Conservation (phyloP, 2,888 invertebrate species). For the Steinernema scapterisci region DNA sequence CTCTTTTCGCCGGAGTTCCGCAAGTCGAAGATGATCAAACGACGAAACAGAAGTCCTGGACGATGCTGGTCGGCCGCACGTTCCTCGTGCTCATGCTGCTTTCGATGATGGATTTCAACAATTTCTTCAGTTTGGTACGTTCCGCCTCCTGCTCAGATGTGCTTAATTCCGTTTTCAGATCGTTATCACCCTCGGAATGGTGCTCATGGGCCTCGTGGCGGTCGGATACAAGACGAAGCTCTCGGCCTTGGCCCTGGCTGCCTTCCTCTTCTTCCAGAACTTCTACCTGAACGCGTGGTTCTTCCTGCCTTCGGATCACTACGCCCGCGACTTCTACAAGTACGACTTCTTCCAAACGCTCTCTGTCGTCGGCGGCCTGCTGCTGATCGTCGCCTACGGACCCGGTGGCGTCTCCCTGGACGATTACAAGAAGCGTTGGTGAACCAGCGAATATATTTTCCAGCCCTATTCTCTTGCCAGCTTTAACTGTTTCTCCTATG, state of each 20-base stretch:
- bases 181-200: slow-evolving; percentile 86
- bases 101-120: slow-evolving; percentile 90
- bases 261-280: slow-evolving; percentile 84
- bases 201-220: slow-evolving; percentile 91
- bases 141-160: background rate
- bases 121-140: slow-evolving; percentile 75
- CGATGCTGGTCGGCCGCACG: slow-evolving; percentile 92
- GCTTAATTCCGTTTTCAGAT: slow-evolving; percentile 43
- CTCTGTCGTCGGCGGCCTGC: slow-evolving; percentile 91
- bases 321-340: slow-evolving; percentile 97
- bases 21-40: slow-evolving; percentile 74
- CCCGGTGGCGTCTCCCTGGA: slow-evolving; percentile 99
- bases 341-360: slow-evolving; percentile 96
- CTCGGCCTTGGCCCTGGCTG: slow-evolving; percentile 88
- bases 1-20: slow-evolving; percentile 86
- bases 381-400: slow-evolving; percentile 96
- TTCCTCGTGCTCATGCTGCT: slow-evolving; percentile 98
- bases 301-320: slow-evolving; percentile 90
- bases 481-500: background rate
- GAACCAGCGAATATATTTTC: slow-evolving; percentile 38
- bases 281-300: slow-evolving; percentile 98
- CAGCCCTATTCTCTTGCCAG: background rate
- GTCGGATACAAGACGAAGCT: slow-evolving; percentile 98
- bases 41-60: slow-evolving; percentile 92
- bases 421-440: slow-evolving; percentile 99